Evolutionary conservation across 1,140 invertebrate genomes (phyloP).

Genomic region (Argopecten irradians): DNA sequence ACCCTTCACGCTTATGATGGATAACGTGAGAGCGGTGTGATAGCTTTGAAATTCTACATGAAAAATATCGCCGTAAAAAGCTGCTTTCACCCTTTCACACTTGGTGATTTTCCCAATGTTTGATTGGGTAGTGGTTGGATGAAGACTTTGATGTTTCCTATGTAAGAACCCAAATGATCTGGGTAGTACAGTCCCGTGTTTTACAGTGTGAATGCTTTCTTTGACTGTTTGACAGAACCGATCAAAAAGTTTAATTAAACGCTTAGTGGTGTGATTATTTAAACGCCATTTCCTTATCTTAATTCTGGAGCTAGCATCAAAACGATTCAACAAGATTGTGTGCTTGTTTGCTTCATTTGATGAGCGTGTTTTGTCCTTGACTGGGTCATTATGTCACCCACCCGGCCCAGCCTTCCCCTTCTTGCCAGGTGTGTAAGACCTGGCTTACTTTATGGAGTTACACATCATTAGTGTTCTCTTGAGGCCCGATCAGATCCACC

Average conservation of each 20-base stretch:
- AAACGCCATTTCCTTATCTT: slow-evolving; percentile 1
- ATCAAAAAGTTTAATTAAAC: slow-evolving; percentile 11
- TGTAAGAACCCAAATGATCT: not conserved
- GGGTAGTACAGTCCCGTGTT: not conserved
- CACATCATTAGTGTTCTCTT: not conserved
- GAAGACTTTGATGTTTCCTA: slow-evolving; percentile 7
- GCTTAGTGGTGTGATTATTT: slow-evolving; percentile 16
- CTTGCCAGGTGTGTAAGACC: not conserved
- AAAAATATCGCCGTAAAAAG: not conserved
- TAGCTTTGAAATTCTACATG: not conserved
- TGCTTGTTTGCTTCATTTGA: not conserved
- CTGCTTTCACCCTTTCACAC: not conserved
- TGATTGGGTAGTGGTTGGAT: not conserved
- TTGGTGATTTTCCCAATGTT: not conserved
- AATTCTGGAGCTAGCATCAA: slow-evolving; percentile 21
- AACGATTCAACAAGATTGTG: slow-evolving; percentile 9
- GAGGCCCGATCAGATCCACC: slow-evolving; percentile 4
- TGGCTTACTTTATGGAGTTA: not conserved
- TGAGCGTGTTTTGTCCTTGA: slow-evolving; percentile 5
- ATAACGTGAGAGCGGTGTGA: not conserved
- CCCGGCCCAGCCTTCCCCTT: not conserved
- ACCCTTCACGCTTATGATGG: not conserved
- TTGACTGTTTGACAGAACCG: slow-evolving; percentile 16
- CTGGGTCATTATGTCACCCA: not conserved
- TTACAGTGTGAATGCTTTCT: not conserved